Conservation (phyloP, 2,113 vertebrate genomes). For the Pedionomus torquatus region DNA sequence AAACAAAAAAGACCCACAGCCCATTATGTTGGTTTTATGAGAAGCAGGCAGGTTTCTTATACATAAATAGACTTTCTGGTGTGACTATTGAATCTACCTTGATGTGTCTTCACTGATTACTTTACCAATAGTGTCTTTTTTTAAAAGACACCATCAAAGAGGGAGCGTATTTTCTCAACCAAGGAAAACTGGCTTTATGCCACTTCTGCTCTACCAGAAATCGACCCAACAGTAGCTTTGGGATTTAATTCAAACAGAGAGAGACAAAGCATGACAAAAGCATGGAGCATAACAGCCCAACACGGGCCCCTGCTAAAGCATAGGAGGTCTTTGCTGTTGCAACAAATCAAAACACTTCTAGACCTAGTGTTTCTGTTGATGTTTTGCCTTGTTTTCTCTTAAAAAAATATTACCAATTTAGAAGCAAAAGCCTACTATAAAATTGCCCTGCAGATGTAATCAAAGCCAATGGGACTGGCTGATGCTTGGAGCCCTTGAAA, state of each 20-base stretch:
- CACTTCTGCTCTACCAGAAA: neutral
- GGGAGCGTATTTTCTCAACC: neutral
- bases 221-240: neutral
- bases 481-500: neutral
- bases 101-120: neutral
- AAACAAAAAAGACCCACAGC: neutral
- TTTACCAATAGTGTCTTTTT: neutral
- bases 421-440: neutral
- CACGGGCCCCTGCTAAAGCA: neutral
- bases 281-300: neutral
- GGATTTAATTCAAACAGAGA: constrained; percentile 31
- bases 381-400: neutral
- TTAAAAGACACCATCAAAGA: neutral
- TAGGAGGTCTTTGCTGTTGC: neutral
- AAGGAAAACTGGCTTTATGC: neutral
- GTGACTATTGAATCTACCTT: neutral
- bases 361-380: neutral
- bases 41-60: neutral
- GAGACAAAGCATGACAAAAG: constrained; percentile 46
- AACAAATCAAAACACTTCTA: neutral
- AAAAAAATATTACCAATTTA: neutral
- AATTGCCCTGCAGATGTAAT: neutral
- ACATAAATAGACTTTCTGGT: neutral
- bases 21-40: neutral
- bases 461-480: neutral